Conservation (phyloP, 1,140 invertebrate genomes). For the Drosophila teissieri region DNA sequence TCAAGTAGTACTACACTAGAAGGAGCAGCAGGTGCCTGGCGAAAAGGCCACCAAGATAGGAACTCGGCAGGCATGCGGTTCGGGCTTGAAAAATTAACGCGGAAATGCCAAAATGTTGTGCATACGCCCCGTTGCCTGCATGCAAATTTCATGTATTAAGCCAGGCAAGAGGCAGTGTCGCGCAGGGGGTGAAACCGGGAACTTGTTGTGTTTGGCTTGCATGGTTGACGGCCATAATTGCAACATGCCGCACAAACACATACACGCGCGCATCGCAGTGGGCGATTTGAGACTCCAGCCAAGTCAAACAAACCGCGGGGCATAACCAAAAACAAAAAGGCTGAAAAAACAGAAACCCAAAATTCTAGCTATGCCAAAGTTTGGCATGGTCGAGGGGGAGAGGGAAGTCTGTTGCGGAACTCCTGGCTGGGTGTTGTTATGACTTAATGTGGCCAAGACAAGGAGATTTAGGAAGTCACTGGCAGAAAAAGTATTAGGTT, state of each 20-base stretch:
- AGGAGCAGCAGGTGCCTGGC: slow-evolving; percentile 2
- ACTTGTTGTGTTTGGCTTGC: slow-evolving; percentile 61
- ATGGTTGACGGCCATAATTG: slow-evolving; percentile 77
- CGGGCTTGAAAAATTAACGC: slow-evolving; percentile 65
- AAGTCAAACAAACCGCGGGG: slow-evolving; percentile 77
- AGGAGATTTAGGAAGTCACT: slow-evolving; percentile 66
- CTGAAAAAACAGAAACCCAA: slow-evolving; percentile 26
- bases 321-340: slow-evolving; percentile 35
- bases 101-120: slow-evolving; percentile 72
- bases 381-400: not conserved
- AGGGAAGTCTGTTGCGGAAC: not conserved
- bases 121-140: slow-evolving; percentile 70
- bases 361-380: slow-evolving; percentile 13
- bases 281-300: slow-evolving; percentile 32
- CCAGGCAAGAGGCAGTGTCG: slow-evolving; percentile 21
- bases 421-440: slow-evolving; percentile 64
- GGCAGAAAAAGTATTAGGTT: slow-evolving; percentile 2
- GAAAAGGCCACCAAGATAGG: not conserved
- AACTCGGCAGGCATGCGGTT: slow-evolving; percentile 8
- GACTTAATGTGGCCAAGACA: slow-evolving; percentile 71
- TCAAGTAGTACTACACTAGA: not conserved
- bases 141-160: slow-evolving; percentile 74
- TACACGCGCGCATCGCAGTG: not conserved
- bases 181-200: not conserved
- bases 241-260: slow-evolving; percentile 69